Percentiles rank a stretch among this genome's conserved stretches.
Evolutionary conservation across 2,797 vertebrate genomes (phyloP).

Genomic region (Amniataba percoides): DNA sequence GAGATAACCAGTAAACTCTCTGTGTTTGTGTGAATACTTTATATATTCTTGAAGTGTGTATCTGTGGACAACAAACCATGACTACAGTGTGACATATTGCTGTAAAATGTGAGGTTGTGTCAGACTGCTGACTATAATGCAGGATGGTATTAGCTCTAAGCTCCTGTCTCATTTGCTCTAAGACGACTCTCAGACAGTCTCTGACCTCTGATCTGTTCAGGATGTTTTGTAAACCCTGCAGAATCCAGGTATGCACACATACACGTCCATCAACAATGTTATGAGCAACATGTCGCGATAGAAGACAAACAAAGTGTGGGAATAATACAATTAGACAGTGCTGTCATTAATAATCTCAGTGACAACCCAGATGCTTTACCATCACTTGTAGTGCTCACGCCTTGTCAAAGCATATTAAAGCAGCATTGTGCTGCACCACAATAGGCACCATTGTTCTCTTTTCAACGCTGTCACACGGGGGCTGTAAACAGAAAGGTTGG

Average conservation of each 20-base stretch:
- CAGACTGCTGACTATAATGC: conserved; percentile 24
- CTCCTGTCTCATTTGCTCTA: conserved; percentile 34
- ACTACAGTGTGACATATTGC: background rate
- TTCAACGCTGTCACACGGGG: conserved; percentile 48
- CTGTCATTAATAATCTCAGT: conserved; percentile 66
- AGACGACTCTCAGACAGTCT: conserved; percentile 23
- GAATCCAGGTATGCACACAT: conserved; percentile 38
- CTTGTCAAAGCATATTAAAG: conserved; percentile 75
- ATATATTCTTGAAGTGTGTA: background rate
- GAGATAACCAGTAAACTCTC: background rate
- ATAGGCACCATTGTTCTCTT: conserved; percentile 61
- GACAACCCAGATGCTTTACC: conserved; percentile 57
- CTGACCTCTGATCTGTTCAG: conserved; percentile 41
- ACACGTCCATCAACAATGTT: background rate
- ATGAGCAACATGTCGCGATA: conserved; percentile 1
- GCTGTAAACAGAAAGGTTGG: conserved; percentile 53
- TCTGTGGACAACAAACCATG: conserved; percentile 1
- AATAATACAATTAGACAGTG: conserved; percentile 31
- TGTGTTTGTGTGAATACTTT: conserved; percentile 9
- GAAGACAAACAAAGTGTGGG: conserved; percentile 46
- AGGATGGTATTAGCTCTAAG: conserved; percentile 42
- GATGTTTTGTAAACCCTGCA: conserved; percentile 43
- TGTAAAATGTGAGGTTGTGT: conserved; percentile 19
- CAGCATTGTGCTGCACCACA: conserved; percentile 61
- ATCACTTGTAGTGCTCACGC: conserved; percentile 39